A percentile compares a stretch with the other conserved stretches of the same genome.
These are phyloP conservation scores for Paracanthobrama guichenoti DNA, from an alignment of 2,113 vertebrate genomes.

Conservation along the genomic window DNA sequence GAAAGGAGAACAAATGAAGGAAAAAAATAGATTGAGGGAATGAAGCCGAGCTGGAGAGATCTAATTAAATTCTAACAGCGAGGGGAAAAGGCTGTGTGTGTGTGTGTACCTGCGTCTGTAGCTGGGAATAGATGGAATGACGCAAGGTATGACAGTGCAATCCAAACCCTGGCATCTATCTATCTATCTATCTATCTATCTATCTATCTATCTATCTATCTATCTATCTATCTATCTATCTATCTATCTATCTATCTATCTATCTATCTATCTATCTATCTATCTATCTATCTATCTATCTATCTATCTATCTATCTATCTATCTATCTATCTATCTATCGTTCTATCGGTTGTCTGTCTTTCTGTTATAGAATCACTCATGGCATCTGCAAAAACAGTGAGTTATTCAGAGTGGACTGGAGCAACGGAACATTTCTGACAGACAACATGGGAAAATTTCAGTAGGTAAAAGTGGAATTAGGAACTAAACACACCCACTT, in stretches of 20 bases:
- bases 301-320: background rate
- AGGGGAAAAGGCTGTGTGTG: conserved; percentile 55
- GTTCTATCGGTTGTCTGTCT: background rate
- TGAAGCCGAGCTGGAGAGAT: conserved; percentile 62
- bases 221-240: background rate
- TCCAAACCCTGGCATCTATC: conserved; percentile 67
- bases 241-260: background rate
- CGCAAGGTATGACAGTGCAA: conserved; percentile 74
- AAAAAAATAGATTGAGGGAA: conserved; percentile 56
- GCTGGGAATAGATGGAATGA: conserved; percentile 76
- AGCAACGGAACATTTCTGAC: background rate
- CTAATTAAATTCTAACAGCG: conserved; percentile 69
- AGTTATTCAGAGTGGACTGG: background rate
- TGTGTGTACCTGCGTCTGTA: conserved; percentile 69
- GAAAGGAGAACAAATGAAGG: conserved; percentile 60
- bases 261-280: background rate
- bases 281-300: background rate
- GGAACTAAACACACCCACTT: background rate
- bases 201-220: background rate
- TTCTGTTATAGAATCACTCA: background rate
- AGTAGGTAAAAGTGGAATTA: background rate
- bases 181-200: background rate
- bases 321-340: background rate
- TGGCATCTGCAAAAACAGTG: background rate
- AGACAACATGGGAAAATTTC: background rate